A percentile compares a stretch with the other conserved stretches of the same genome.
phyloP scores from a whole-genome alignment of 2,888 invertebrate species.

The Amphipoea lucens region DNA sequence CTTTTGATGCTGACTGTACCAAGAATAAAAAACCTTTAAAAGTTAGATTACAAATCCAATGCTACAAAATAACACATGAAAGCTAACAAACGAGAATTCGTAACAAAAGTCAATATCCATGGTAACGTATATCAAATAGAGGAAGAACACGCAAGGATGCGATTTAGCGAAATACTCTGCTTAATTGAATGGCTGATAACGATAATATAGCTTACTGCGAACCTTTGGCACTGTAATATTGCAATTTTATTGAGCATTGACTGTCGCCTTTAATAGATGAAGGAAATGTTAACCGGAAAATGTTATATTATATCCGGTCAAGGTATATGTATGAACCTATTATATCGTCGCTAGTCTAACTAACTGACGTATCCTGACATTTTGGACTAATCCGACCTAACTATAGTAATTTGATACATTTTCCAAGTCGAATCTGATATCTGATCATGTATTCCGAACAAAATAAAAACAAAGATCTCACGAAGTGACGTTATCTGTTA shows the following conservation, averaged over 20 bases:
- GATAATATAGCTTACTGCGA: conserved; percentile 21
- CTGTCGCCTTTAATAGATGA: conserved; percentile 12
- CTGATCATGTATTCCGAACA: too few species aligned
- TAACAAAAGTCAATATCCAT: conserved; percentile 33
- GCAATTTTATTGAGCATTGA: conserved; percentile 15
- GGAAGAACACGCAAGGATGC: conserved; percentile 54
- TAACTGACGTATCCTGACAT: too few species aligned
- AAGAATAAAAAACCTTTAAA: neutral
- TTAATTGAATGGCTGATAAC: conserved; percentile 52
- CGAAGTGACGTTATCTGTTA: too few species aligned
- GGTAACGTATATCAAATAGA: conserved; percentile 16
- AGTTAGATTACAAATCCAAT: conserved; percentile 7
- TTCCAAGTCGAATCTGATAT: too few species aligned
- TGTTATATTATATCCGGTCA: neutral
- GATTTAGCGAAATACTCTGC: conserved; percentile 46
- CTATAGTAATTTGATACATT: too few species aligned
- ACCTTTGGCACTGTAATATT: conserved; percentile 14
- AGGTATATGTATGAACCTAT: conserved; percentile 8
- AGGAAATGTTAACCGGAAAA: neutral
- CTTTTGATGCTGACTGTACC: too few species aligned
- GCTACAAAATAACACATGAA: conserved; percentile 21
- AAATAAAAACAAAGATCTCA: too few species aligned
- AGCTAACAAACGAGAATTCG: conserved; percentile 33
- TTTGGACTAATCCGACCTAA: too few species aligned
- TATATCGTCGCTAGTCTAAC: neutral